Conservation (phyloP, 2,797 vertebrate genomes). For the Huso huso region DNA sequence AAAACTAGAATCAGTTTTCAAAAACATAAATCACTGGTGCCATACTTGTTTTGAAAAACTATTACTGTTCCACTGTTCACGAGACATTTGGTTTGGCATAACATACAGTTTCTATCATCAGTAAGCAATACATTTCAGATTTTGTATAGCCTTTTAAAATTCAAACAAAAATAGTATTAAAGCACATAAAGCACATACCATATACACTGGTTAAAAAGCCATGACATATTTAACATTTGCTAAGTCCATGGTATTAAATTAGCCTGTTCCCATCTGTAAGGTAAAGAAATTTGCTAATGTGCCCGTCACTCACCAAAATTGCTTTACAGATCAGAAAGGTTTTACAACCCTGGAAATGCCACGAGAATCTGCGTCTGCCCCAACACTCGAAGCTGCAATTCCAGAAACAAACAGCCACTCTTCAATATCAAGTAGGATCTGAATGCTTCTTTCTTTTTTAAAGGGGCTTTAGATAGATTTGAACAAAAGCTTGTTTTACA, state of each 20-base stretch:
- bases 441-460: constrained; percentile 24
- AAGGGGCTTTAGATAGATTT: too few relatives aligned
- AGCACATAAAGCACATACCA: too few relatives aligned
- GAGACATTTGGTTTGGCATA: too few relatives aligned
- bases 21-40: too few relatives aligned
- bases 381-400: constrained; percentile 81
- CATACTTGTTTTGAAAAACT: too few relatives aligned
- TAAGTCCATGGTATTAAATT: background rate
- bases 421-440: constrained; percentile 85
- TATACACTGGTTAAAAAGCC: background rate
- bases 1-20: too few relatives aligned
- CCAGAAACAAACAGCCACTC: constrained; percentile 91
- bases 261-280: constrained; percentile 5
- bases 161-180: too few relatives aligned
- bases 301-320: constrained; percentile 39
- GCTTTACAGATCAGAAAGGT: constrained; percentile 79
- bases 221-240: background rate
- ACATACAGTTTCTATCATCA: too few relatives aligned
- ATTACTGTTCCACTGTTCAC: too few relatives aligned
- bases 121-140: too few relatives aligned
- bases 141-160: too few relatives aligned
- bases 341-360: constrained; percentile 90
- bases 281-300: constrained; percentile 24
- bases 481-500: too few relatives aligned
- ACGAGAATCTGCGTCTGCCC: constrained; percentile 88